phyloP scores from a whole-genome alignment of 2,113 vertebrate species.

The Sylvietta virens region DNA sequence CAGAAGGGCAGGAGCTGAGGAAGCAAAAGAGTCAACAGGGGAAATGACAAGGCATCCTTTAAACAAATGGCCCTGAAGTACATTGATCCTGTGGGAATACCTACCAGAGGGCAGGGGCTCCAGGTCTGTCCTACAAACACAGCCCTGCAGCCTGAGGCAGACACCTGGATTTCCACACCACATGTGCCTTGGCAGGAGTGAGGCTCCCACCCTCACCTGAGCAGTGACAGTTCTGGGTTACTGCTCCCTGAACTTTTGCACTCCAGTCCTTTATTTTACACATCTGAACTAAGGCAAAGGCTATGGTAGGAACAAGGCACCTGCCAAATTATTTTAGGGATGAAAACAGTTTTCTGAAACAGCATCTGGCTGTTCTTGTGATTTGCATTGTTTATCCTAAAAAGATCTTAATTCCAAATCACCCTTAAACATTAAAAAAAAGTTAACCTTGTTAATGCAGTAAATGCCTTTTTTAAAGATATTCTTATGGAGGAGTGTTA shows the following conservation, averaged over 20 bases:
- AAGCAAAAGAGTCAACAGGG: neutral
- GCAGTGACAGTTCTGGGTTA: neutral
- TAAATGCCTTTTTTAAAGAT: neutral
- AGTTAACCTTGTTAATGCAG: neutral
- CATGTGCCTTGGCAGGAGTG: fast-evolving
- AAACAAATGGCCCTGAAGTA: neutral
- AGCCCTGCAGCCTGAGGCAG: neutral
- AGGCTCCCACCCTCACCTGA: neutral
- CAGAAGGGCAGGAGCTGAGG: neutral
- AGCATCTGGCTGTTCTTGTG: neutral
- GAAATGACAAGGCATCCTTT: neutral
- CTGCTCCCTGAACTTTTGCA: neutral
- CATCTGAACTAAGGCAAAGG: neutral
- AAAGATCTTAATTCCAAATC: neutral
- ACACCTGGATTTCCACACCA: neutral
- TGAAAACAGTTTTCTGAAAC: neutral
- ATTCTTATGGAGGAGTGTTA: neutral
- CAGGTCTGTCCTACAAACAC: neutral
- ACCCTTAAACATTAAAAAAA: neutral
- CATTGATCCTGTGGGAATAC: fast-evolving
- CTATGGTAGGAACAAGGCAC: neutral
- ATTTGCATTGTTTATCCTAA: neutral
- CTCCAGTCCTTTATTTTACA: neutral
- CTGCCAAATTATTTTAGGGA: neutral
- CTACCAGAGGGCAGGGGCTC: neutral